A percentile compares a stretch with the other conserved stretches of the same genome.
phyloP scores from a whole-genome alignment of 2,888 invertebrate species.

The Unio delphinus region DNA sequence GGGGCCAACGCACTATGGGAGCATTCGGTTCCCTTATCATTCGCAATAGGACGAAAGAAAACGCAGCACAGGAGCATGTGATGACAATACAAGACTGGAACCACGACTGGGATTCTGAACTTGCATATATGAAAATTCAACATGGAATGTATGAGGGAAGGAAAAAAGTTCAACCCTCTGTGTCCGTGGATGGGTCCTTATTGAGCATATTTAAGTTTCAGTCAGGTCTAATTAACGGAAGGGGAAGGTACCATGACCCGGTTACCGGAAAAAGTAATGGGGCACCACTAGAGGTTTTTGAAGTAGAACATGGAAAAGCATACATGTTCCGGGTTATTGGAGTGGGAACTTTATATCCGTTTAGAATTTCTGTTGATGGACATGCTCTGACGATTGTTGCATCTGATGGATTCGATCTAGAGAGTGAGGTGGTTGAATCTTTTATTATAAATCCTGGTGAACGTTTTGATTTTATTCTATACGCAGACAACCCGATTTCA shows the following conservation, averaged over 20 bases:
- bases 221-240: slow-evolving; percentile 54
- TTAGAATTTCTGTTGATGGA: slow-evolving; percentile 47
- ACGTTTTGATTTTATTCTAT: slow-evolving; percentile 52
- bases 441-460: slow-evolving; percentile 54
- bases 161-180: slow-evolving; percentile 13
- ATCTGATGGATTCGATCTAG: slow-evolving; percentile 50
- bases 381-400: slow-evolving; percentile 48
- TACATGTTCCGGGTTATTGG: slow-evolving; percentile 54
- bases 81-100: slow-evolving; percentile 53
- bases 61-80: slow-evolving; percentile 25
- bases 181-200: slow-evolving; percentile 30
- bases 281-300: slow-evolving; percentile 41
- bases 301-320: slow-evolving; percentile 22
- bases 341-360: slow-evolving; percentile 44
- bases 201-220: slow-evolving; percentile 37
- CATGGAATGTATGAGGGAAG: slow-evolving; percentile 37
- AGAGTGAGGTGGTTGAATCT: slow-evolving; percentile 38
- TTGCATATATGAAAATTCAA: slow-evolving; percentile 33
- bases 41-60: slow-evolving; percentile 22
- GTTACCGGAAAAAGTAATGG: slow-evolving; percentile 23
- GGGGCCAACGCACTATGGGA: slow-evolving; percentile 57
- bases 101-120: slow-evolving; percentile 44
- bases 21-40: slow-evolving; percentile 59
- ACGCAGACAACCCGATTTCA: slow-evolving; percentile 33
- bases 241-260: slow-evolving; percentile 39